These are phyloP conservation scores for Chionis minor DNA, from an alignment of 2,113 vertebrate genomes.

Conservation along the genomic window DNA sequence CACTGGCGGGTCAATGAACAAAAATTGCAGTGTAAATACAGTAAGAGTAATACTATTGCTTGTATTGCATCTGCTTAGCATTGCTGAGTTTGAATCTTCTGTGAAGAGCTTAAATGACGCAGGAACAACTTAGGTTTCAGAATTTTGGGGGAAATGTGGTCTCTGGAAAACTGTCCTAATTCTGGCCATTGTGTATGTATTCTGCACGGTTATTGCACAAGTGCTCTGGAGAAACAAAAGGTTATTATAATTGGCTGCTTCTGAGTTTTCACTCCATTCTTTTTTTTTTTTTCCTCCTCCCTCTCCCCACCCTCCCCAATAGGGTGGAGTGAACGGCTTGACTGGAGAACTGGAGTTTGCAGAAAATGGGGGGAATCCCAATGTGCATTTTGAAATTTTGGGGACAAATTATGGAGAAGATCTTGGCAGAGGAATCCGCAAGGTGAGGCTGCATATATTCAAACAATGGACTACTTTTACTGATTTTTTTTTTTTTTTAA, in stretches of 20 bases:
- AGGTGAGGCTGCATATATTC: conserved; percentile 77
- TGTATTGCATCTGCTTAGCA: background rate
- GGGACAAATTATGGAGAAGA: conserved; percentile 98
- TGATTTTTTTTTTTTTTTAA: background rate
- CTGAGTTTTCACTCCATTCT: background rate
- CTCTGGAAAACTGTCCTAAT: background rate
- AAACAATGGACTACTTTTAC: background rate
- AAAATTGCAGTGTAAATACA: background rate
- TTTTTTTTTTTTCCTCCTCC: background rate
- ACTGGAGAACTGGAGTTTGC: conserved; percentile 94
- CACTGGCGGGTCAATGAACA: background rate
- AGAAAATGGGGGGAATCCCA: conserved; percentile 93
- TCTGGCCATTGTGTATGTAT: background rate
- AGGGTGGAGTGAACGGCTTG: conserved; percentile 91
- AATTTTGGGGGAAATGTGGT: background rate
- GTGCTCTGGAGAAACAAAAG: background rate
- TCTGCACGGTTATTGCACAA: background rate
- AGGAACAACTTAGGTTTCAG: background rate
- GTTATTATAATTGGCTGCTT: background rate
- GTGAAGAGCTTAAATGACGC: background rate
- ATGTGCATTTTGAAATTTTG: conserved; percentile 96
- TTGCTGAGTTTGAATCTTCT: background rate
- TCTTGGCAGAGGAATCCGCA: conserved; percentile 90
- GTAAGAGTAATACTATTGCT: background rate
- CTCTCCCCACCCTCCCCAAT: background rate